Evolutionary conservation across 2,888 invertebrate genomes (phyloP), one percentile per base, ranked within the genome.

Genomic region (Invenusta paracnida): DNA sequence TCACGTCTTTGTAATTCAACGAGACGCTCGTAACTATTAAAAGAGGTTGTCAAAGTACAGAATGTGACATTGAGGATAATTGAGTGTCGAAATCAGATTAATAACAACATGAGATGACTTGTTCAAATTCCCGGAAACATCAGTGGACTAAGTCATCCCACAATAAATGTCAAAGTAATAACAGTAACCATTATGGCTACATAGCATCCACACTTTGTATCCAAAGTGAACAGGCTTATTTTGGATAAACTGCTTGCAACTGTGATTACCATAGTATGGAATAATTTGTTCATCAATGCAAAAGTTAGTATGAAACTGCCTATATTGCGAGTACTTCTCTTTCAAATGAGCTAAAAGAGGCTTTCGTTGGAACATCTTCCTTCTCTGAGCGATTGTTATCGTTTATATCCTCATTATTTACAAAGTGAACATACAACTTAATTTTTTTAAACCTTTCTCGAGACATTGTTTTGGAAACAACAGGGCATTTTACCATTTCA

Each of bases 11-110:
- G 2, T 23, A 79, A 29, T 79, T 79, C 79, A 2, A 29, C 29
- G n/a, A 79, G 79, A 11, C 2, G 79, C 29, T 79, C 79, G 29
- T 79, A 79, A n/a, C n/a, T 79, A 29, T 79, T 79, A n/a, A 79
- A 79, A n/a, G 5, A 11, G 48, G 48, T 48, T 48, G 48, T 48
- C 17, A 17, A 48, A 48, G 48, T 48, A 48, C 48, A 48, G n/a
- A 48, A 5, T 5, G 48, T 48, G 48, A 17, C 17, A 17, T 17
- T 48, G 17, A 11, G 48, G 48, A 11, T 5, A 48, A 11, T 5
- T 48, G 5, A 48, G 48, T 48, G 17, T 11, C 17, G 5, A 48
- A 48, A 48, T 48, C 79, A 79, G 5, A 79, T 79, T 23, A 79
- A 79, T 25, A 13, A 79, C 79, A 27, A 79, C 79, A 2, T 25